Conservation (phyloP, 2,888 invertebrate genomes). For the Amphipoea oculea region DNA sequence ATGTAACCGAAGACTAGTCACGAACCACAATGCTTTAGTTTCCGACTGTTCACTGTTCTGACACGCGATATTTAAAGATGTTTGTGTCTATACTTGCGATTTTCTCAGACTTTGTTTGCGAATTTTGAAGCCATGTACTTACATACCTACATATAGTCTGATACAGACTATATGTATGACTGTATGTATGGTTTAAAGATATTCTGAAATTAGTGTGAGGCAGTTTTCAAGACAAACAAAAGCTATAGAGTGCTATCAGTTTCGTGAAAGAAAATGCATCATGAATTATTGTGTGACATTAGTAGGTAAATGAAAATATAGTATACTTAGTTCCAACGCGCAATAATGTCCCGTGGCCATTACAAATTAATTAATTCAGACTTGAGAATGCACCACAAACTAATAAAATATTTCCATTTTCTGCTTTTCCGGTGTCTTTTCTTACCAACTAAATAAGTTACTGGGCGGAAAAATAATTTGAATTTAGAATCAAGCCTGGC, state of each 20-base stretch:
- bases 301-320: not conserved
- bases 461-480: not conserved
- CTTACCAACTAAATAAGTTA: not conserved
- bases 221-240: not conserved
- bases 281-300: not conserved
- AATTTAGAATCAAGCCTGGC: not conserved
- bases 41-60: constrained; percentile 42
- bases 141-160: too few relatives aligned
- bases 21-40: constrained; percentile 64
- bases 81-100: constrained; percentile 30
- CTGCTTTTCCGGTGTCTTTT: not conserved
- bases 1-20: constrained; percentile 68
- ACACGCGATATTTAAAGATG: constrained; percentile 61
- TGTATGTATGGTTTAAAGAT: too few relatives aligned
- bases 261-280: not conserved
- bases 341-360: not conserved
- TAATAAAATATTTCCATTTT: not conserved
- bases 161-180: too few relatives aligned
- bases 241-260: not conserved
- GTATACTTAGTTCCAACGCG: not conserved
- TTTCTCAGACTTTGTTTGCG: constrained; percentile 18
- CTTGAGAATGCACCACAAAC: not conserved
- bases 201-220: not conserved
- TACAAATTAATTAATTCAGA: not conserved
- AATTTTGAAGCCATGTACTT: not conserved